Conservation (phyloP, 2,113 vertebrate species). For the Jacana jacana region DNA sequence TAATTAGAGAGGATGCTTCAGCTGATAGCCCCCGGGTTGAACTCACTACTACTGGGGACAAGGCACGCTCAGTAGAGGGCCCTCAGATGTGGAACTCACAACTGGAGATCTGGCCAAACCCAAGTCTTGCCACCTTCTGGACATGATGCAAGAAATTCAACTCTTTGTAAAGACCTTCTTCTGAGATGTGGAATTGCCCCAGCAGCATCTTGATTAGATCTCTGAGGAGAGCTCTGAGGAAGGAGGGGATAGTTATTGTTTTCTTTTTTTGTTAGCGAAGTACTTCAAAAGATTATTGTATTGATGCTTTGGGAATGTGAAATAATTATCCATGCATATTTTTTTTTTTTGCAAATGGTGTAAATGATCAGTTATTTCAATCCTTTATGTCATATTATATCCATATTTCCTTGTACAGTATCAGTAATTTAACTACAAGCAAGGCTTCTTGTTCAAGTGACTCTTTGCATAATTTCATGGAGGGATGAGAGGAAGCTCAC, state of each 20-base stretch:
- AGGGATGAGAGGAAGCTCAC: neutral
- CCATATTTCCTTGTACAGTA: neutral
- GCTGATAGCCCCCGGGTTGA: constrained; percentile 28
- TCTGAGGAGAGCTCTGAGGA: constrained; percentile 68
- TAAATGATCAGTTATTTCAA: constrained; percentile 2
- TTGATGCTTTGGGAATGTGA: constrained; percentile 50
- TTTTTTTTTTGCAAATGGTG: neutral
- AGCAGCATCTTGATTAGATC: constrained; percentile 69
- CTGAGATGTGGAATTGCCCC: constrained; percentile 66
- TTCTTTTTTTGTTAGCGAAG: constrained; percentile 57
- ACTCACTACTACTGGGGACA: constrained; percentile 65
- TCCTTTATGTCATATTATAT: neutral
- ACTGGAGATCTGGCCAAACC: constrained; percentile 58
- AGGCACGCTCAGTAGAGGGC: constrained; percentile 68
- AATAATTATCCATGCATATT: constrained; percentile 31
- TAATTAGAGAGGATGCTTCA: constrained; percentile 3
- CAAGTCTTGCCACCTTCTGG: constrained; percentile 67
- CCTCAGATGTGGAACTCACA: constrained; percentile 63
- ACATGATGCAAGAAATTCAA: constrained; percentile 71
- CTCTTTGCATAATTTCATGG: neutral
- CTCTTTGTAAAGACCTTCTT: constrained; percentile 69
- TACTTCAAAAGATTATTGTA: constrained; percentile 37
- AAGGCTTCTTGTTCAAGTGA: neutral
- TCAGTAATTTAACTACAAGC: neutral
- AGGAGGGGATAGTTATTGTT: constrained; percentile 67